Conservation (phyloP, 1,140 invertebrate species). For the Aporrectodea caliginosa region DNA sequence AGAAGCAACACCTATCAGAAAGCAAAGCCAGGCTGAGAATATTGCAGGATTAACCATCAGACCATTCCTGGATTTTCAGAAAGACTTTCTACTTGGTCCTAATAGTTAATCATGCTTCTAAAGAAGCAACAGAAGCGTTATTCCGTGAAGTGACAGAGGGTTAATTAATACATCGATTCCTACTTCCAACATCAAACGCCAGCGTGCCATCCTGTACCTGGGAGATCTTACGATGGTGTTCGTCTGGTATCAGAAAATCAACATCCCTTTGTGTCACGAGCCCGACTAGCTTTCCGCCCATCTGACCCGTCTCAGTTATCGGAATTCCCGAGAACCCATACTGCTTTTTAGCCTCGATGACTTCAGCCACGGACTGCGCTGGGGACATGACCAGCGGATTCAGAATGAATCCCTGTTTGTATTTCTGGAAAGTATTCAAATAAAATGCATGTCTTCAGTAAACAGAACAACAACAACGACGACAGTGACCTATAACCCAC, state of each 20-base stretch:
- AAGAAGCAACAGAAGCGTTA: too few relatives aligned
- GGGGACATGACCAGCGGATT: constrained; percentile 90
- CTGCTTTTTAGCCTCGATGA: constrained; percentile 79
- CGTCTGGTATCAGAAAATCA: constrained; percentile 76
- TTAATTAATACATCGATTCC: too few relatives aligned
- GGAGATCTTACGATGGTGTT: constrained; percentile 25
- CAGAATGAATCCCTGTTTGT: constrained; percentile 97
- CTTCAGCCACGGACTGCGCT: constrained; percentile 76
- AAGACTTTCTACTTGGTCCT: too few relatives aligned
- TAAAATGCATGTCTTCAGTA: not conserved
- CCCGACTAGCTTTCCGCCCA: constrained; percentile 83
- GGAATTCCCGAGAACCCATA: constrained; percentile 97
- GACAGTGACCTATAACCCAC: constrained; percentile 9
- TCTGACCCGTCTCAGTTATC: constrained; percentile 89
- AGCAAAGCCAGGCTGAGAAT: too few relatives aligned
- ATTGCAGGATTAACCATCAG: too few relatives aligned
- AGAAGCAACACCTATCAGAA: too few relatives aligned
- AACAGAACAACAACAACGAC: not conserved
- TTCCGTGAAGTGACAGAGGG: too few relatives aligned
- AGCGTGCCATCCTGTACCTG: not conserved
- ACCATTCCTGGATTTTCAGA: too few relatives aligned
- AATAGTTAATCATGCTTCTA: too few relatives aligned
- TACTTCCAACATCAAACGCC: not conserved
- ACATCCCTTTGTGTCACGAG: constrained; percentile 94
- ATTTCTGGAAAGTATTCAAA: constrained; percentile 56